A percentile compares a stretch with the other conserved stretches of the same genome.
Evolutionary conservation across 2,113 vertebrate genomes (phyloP).

Genomic region (Cnemophilus loriae): DNA sequence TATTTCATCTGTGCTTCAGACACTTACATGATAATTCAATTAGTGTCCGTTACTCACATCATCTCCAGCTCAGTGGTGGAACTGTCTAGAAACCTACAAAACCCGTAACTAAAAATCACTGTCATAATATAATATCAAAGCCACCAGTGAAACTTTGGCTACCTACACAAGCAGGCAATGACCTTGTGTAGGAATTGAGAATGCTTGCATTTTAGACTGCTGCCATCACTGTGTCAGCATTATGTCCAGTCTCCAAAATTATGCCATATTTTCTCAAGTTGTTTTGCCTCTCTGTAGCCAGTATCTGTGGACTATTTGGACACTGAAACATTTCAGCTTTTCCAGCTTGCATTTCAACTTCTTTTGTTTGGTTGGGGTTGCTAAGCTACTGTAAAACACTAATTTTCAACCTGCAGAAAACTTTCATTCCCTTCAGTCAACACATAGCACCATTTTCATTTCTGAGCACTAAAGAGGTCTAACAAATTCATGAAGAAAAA

Average conservation of each 20-base stretch:
- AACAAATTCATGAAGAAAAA: neutral
- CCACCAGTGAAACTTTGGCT: neutral
- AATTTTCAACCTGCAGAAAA: neutral
- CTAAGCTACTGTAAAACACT: neutral
- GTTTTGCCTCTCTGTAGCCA: neutral
- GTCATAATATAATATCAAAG: neutral
- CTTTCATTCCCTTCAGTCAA: neutral
- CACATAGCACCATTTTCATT: neutral
- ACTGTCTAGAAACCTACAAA: neutral
- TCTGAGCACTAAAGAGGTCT: neutral
- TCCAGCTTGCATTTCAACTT: neutral
- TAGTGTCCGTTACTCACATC: neutral
- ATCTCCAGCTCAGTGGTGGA: neutral
- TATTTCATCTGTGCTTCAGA: constrained; percentile 5
- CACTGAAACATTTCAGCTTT: neutral
- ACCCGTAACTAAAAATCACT: neutral
- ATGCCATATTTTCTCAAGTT: neutral
- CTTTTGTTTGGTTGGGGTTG: neutral
- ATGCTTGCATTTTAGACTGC: neutral
- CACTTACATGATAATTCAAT: neutral
- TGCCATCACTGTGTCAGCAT: neutral
- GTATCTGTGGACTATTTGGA: neutral
- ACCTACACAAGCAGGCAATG: neutral
- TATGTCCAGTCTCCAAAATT: neutral
- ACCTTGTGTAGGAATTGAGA: neutral